phyloP scores from a whole-genome alignment of 2,797 vertebrate species.

The Sebastes oblongus region DNA sequence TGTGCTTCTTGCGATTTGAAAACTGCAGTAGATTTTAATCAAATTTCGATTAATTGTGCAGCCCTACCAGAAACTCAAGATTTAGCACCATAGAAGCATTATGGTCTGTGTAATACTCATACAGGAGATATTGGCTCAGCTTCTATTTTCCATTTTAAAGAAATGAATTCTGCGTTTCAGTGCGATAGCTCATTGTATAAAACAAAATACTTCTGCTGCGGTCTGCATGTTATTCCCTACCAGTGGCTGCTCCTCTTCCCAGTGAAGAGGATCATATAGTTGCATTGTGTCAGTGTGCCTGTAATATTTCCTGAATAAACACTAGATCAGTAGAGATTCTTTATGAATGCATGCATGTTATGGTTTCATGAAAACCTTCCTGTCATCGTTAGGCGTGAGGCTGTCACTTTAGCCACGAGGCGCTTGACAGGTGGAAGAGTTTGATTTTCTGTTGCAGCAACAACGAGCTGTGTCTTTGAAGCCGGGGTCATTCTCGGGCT shows the following conservation, averaged over 20 bases:
- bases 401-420: background rate
- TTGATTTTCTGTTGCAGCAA: slow-evolving; percentile 26
- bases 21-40: background rate
- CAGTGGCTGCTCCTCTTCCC: background rate
- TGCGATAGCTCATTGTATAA: background rate
- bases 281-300: background rate
- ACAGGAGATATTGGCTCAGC: background rate
- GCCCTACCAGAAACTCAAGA: background rate
- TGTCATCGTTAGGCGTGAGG: background rate
- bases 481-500: slow-evolving; percentile 47
- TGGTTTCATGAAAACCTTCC: background rate
- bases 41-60: background rate
- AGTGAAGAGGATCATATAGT: background rate
- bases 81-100: background rate
- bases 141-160: background rate
- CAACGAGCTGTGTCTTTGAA: slow-evolving; percentile 40
- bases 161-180: background rate
- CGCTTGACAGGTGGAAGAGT: slow-evolving; percentile 28
- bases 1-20: background rate
- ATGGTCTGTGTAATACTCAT: background rate
- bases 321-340: background rate
- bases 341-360: background rate
- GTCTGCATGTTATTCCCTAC: background rate
- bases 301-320: background rate
- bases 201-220: background rate